Evolutionary conservation across 2,888 invertebrate genomes (phyloP).

Genomic region (Parochlus steinenii): DNA sequence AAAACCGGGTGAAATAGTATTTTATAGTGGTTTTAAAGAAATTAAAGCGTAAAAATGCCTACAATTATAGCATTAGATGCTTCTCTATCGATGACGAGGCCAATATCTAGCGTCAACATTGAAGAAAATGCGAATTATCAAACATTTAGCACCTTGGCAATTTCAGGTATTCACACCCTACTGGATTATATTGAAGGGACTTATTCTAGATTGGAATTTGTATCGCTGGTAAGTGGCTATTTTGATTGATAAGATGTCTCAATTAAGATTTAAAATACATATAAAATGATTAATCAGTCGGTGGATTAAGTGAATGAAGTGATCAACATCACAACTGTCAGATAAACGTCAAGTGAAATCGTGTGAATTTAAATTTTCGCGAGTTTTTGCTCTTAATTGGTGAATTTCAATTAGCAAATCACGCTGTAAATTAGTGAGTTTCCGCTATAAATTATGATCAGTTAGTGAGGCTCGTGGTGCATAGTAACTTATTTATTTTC

Average conservation of each 20-base stretch:
- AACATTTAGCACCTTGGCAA: conserved; percentile 26
- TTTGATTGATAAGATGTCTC: background rate
- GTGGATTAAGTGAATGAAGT: background rate
- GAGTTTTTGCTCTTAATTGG: conserved; percentile 1
- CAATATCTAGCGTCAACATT: conserved; percentile 11
- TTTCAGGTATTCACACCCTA: conserved; percentile 25
- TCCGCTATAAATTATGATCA: too few species aligned
- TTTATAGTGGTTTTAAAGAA: too few species aligned
- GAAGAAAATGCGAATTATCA: too few species aligned
- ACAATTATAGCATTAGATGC: conserved; percentile 29
- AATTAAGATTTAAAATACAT: background rate
- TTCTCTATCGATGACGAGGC: conserved; percentile 29
- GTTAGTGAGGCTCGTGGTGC: too few species aligned
- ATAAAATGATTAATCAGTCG: background rate
- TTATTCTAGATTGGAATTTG: conserved; percentile 25
- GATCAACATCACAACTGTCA: too few species aligned
- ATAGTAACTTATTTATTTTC: too few species aligned
- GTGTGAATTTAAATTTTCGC: background rate
- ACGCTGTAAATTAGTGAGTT: too few species aligned
- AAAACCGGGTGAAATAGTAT: too few species aligned
- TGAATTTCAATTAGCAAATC: too few species aligned
- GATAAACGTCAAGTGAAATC: background rate
- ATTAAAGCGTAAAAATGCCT: conserved; percentile 27
- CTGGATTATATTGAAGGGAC: conserved; percentile 23
- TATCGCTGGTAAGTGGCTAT: conserved; percentile 17